Conservation (phyloP, 2,888 invertebrate genomes). For the Agrilus biguttatus region DNA sequence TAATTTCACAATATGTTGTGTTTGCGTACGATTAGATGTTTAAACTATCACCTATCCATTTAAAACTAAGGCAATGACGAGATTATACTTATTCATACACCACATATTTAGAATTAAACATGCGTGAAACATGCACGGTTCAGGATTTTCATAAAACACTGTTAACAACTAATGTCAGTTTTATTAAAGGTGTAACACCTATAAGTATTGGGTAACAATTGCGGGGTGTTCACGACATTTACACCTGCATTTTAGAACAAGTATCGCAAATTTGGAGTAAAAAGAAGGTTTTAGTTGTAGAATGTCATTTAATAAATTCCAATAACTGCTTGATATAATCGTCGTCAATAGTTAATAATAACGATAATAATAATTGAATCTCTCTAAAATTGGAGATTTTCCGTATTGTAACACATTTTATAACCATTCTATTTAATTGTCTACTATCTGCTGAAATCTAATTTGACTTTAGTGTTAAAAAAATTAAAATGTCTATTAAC, state of each 20-base stretch:
- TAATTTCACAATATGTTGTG: constrained; percentile 9
- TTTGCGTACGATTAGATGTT: constrained; percentile 6
- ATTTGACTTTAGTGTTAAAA: too few species aligned
- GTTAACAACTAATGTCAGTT: constrained; percentile 16
- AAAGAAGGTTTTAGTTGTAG: constrained; percentile 5
- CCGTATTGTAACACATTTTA: too few species aligned
- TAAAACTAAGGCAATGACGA: constrained; percentile 31
- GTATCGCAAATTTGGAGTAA: constrained; percentile 1
- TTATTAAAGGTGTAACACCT: constrained; percentile 22
- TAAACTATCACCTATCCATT: constrained; percentile 14
- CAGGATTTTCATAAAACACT: constrained; percentile 12
- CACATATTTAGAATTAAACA: constrained; percentile 31
- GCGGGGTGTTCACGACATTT: constrained; percentile 6
- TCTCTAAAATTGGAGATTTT: too few species aligned
- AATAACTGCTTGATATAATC: too few species aligned
- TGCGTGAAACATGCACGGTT: constrained; percentile 20
- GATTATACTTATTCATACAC: constrained; percentile 20
- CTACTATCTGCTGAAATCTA: too few species aligned
- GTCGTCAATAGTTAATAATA: too few species aligned
- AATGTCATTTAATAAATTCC: too few species aligned
- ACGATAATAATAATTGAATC: too few species aligned
- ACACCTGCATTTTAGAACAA: constrained; percentile 5
- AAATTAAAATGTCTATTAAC: too few species aligned
- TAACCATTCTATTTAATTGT: too few species aligned
- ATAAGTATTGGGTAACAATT: constrained; percentile 19